phyloP scores from a whole-genome alignment of 2,113 vertebrate genomes.

The Orthonyx spaldingii region DNA sequence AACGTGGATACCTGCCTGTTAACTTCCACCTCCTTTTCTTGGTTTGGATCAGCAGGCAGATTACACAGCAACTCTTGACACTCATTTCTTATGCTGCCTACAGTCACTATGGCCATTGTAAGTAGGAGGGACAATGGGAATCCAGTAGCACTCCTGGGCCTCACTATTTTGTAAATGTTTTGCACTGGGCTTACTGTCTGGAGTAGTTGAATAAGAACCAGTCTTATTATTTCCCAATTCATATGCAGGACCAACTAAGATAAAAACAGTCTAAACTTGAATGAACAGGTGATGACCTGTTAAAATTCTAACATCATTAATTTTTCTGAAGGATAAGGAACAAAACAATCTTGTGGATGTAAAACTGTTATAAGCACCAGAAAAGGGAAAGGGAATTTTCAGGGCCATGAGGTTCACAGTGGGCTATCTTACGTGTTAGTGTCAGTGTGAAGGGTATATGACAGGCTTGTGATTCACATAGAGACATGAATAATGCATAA shows the following conservation, averaged over 20 bases:
- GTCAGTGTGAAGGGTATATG: not conserved
- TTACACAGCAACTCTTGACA: not conserved
- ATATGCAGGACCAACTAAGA: not conserved
- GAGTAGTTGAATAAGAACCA: not conserved
- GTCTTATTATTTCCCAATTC: not conserved
- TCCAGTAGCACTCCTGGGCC: accelerated
- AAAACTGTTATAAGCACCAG: not conserved
- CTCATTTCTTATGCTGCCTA: not conserved
- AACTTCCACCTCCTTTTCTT: not conserved
- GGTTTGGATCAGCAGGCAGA: not conserved
- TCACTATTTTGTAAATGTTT: not conserved
- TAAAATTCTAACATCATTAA: not conserved
- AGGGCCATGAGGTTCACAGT: not conserved
- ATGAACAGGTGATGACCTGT: not conserved
- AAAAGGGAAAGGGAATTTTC: not conserved
- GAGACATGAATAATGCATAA: not conserved
- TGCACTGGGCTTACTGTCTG: not conserved
- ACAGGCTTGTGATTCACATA: not conserved
- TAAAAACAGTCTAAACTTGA: not conserved
- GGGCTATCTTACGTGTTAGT: not conserved
- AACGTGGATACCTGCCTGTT: not conserved
- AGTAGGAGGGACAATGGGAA: not conserved
- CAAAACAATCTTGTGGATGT: not conserved
- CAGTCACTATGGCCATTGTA: not conserved
- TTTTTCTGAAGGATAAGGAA: not conserved